Percentiles rank a stretch among this genome's conserved stretches.
phyloP scores from a whole-genome alignment of 2,797 vertebrate species.

The Falco berigora region DNA sequence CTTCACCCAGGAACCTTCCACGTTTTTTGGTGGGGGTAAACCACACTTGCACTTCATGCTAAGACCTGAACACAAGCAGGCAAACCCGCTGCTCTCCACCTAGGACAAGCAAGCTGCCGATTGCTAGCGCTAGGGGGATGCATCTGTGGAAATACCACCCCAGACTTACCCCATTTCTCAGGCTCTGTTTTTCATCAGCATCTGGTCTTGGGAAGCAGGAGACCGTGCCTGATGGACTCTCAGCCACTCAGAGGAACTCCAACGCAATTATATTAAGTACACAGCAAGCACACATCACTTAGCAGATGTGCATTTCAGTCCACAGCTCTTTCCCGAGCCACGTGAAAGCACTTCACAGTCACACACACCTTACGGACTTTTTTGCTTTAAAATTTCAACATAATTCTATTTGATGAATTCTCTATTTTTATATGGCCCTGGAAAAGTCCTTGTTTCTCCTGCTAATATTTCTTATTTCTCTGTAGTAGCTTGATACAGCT shows the following conservation, averaged over 20 bases:
- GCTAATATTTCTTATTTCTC: not conserved
- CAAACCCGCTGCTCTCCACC: accelerated
- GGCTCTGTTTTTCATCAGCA: not conserved
- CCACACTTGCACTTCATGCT: not conserved
- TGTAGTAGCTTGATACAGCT: not conserved
- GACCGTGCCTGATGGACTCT: not conserved
- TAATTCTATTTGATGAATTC: not conserved
- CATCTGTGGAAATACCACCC: not conserved
- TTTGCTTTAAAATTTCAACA: not conserved
- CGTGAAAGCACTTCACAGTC: not conserved
- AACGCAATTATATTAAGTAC: not conserved
- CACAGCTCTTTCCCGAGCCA: not conserved
- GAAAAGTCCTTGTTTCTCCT: not conserved
- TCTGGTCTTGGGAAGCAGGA: not conserved
- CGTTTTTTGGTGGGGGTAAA: not conserved
- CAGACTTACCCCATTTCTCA: not conserved
- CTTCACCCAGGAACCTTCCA: not conserved
- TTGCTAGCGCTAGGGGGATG: not conserved
- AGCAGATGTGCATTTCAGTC: not conserved
- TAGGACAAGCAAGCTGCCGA: not conserved
- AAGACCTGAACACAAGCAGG: not conserved
- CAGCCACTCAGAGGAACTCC: not conserved
- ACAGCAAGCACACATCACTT: not conserved
- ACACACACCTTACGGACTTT: not conserved
- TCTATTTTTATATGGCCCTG: not conserved